Conservation (phyloP, 2,113 vertebrate genomes). For the Marcusenius ussheri region DNA sequence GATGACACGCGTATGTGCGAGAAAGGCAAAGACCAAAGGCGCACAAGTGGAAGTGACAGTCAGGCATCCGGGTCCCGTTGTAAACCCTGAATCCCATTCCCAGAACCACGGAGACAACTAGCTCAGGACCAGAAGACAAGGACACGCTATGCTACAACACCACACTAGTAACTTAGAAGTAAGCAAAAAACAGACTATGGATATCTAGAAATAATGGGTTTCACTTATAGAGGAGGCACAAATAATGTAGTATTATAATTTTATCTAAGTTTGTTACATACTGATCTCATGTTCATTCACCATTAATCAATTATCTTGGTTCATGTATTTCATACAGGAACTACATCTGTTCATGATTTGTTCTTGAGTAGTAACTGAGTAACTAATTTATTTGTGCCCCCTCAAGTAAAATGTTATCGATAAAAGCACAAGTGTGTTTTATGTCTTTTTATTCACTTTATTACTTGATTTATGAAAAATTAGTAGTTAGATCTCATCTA, state of each 20-base stretch:
- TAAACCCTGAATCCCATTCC: neutral
- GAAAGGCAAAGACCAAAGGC: constrained; percentile 13
- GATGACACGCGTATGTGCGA: neutral
- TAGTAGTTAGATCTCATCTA: neutral
- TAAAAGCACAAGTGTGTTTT: neutral
- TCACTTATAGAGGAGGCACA: neutral
- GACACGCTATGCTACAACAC: neutral
- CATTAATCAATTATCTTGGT: neutral
- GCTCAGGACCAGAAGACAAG: neutral
- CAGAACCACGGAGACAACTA: neutral
- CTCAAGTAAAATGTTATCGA: neutral
- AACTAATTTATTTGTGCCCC: neutral
- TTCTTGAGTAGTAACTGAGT: neutral
- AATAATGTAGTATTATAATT: neutral
- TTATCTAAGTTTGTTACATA: neutral
- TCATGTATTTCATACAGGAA: neutral
- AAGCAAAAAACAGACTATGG: neutral
- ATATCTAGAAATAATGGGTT: neutral
- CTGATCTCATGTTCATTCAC: neutral
- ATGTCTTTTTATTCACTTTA: neutral
- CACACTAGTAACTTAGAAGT: neutral
- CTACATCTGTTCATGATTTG: neutral
- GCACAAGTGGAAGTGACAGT: neutral
- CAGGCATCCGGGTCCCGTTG: neutral
- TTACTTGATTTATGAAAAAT: neutral